Conservation (phyloP, 2,888 invertebrate genomes). For the Cetonia aurata region DNA sequence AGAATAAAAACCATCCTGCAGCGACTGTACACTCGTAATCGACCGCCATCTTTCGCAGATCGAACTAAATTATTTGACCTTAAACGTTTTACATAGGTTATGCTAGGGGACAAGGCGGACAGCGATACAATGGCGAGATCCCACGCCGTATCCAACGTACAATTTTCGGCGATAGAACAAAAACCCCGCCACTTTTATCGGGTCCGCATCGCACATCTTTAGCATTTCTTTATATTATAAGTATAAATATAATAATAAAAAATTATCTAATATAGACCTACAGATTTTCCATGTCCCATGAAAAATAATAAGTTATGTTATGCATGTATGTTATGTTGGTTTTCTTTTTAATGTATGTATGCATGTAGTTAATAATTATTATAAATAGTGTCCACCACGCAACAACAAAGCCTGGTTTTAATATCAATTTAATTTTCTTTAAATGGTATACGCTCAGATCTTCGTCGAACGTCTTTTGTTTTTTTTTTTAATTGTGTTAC, state of each 20-base stretch:
- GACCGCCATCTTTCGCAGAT: conserved; percentile 11
- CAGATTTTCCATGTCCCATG: conserved; percentile 66
- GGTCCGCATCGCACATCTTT: background rate
- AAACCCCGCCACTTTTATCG: conserved; percentile 14
- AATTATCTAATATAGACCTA: conserved; percentile 68
- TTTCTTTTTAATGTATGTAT: conserved; percentile 14
- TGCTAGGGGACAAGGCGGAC: background rate
- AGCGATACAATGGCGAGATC: conserved; percentile 18
- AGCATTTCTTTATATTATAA: too few species aligned
- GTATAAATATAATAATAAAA: conserved; percentile 53
- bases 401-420: conserved; percentile 35
- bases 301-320: conserved; percentile 58
- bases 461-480: background rate
- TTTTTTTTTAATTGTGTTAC: too few species aligned
- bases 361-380: conserved; percentile 9
- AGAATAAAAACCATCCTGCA: background rate
- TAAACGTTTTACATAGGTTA: background rate
- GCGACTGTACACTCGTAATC: background rate
- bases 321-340: conserved; percentile 33
- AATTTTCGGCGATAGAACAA: conserved; percentile 29
- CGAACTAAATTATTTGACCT: background rate
- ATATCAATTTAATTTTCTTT: background rate
- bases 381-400: conserved; percentile 33
- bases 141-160: conserved; percentile 26
- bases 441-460: background rate